Evolutionary conservation across 2,797 vertebrate genomes (phyloP), one percentile per base, ranked within the genome.

Genomic region (Clarias pachynema): DNA sequence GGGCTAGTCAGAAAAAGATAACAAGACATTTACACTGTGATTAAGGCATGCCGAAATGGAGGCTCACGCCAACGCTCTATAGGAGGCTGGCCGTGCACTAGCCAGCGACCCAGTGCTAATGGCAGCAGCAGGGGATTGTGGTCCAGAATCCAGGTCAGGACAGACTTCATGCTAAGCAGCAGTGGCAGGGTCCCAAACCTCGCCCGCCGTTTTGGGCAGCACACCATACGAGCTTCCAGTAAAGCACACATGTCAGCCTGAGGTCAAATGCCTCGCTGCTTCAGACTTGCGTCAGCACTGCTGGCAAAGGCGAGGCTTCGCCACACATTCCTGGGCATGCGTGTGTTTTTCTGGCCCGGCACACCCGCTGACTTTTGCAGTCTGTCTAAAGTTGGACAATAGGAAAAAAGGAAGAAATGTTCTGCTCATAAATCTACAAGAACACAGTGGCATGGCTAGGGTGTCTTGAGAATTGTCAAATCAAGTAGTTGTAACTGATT

Each of bases 261-360:
- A 87, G 89, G 89, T 90, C 87, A 86, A 84, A 84, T 40, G 85
- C 87, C 82, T 86, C 87, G 78, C 77, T 72, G 74, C 77, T 83
- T 77, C 66, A 84, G 87, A 88, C 87, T 86, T 88, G 84, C 87
- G 87, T 88, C 87, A 88, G 84, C 56, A 56, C 82, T 85, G 82
- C 53, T 88, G 86, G 87, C 82, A 85, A 49, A 79, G 57, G 70
- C 70, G n/a, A 70, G 86, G 82, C 87, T 82, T 84, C 44, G 70
- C 65, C 37, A 79, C 65, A 78, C 70, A 85, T 87, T 87, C 87
- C 86, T 87, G 82, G 86, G 86, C 83, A 86, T 34, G 70, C 49
- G 77, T 88, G 63, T 87, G 86, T 87, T 88, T 87, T 90, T 86
- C 89, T 87, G 87, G 69, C 79, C 74, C 73, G 74, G 75, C 78